Base-by-base conservation (phyloP, 2,113 vertebrate species). In the Myotis yumanensis region DNA sequence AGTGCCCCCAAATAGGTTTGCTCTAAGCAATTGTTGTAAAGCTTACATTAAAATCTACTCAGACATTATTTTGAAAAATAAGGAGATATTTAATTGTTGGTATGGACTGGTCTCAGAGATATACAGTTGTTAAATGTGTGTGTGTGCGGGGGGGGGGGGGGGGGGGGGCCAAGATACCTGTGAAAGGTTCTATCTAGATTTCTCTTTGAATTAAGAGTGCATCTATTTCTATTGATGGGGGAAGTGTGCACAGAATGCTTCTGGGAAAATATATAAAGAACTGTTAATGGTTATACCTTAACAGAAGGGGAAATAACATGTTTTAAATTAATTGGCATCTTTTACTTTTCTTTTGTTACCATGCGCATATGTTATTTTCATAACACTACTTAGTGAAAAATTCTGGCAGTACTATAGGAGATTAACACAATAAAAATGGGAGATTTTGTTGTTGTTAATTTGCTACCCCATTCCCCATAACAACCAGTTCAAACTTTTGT, bases 301-400 rank as follows among this genome's bases (percentile, higher is more conserved):
- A 85, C 73, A 95, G 73, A 91, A 81, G 93, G 66, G n/a, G 82
- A 76, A 69, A 32, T 51, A 73, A 37, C 68, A 93, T 81, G 51
- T 80, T 93, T 88, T 77, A 64, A 95, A 87, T 87, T 93, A 93
- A 95, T 68, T 93, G 72, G 59, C 59, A 86, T 86, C 51, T 93
- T 95, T 51, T 72, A 93, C 90, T 95, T 93, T 93, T 91, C 88
- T 91, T 91, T 91, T 89, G 72, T 95, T 89, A 76, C 51, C 16
- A 81, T 64, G 52, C 89, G 57, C 72, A 91, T 91, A 93, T 88
- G 87, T 94, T 96, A 95, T 93, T 93, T 96, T 91, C 68, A 84
- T 93, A 95, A 83, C 46, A 72, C 80, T 77, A 37, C 12, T 79
- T n/a, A 96, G 40, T 52, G 86, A 94, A 92, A 92, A 84, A 22